phyloP scores from a whole-genome alignment of 2,113 vertebrate genomes.

The Lagopus leucura region DNA sequence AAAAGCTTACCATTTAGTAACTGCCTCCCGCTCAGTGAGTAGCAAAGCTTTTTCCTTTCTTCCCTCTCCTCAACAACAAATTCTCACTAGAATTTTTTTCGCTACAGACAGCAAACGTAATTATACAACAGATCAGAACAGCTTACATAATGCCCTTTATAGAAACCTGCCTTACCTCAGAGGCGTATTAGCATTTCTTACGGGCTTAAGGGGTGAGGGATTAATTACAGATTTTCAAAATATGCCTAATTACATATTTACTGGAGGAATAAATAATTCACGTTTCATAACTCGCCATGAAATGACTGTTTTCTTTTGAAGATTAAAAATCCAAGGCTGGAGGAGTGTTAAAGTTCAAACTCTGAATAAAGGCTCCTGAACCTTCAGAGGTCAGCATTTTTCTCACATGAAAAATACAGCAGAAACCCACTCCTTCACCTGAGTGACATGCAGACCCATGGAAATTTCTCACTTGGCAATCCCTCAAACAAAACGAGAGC shows the following conservation, averaged over 20 bases:
- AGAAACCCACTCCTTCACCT: conserved; percentile 36
- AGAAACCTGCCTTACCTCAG: conserved; percentile 62
- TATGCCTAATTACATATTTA: conserved; percentile 72
- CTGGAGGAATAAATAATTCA: conserved; percentile 73
- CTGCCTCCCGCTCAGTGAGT: not conserved
- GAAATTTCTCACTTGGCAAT: conserved; percentile 56
- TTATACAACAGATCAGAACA: conserved; percentile 65
- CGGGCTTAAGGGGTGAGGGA: conserved; percentile 67
- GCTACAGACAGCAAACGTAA: conserved; percentile 63
- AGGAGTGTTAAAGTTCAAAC: conserved; percentile 69
- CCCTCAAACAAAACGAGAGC: conserved; percentile 21
- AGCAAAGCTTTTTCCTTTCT: conserved; percentile 32
- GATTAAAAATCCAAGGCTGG: conserved; percentile 52
- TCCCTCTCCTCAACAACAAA: conserved; percentile 29
- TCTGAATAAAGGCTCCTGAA: conserved; percentile 55
- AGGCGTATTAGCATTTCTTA: conserved; percentile 76
- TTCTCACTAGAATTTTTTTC: conserved; percentile 51
- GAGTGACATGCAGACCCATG: conserved; percentile 17
- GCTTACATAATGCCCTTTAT: conserved; percentile 67
- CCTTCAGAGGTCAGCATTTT: conserved; percentile 49
- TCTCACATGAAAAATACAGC: conserved; percentile 37
- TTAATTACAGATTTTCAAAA: conserved; percentile 72
- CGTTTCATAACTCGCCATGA: conserved; percentile 65
- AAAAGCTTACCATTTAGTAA: conserved; percentile 56
- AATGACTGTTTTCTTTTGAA: conserved; percentile 70